phyloP scores from a whole-genome alignment of 2,797 vertebrate genomes.

The Alcedo atthis region DNA sequence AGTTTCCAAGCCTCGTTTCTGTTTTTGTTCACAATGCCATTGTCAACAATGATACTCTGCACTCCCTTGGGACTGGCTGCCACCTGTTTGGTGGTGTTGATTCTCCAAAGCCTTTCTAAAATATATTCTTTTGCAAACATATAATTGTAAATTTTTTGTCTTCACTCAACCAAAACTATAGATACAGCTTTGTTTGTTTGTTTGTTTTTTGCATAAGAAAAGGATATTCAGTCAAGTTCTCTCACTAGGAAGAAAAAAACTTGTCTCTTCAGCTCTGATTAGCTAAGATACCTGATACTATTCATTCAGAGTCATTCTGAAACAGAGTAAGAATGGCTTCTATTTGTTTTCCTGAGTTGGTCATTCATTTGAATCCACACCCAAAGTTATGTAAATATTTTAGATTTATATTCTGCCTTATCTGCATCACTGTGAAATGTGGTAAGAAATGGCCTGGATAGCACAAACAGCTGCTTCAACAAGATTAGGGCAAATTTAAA shows the following conservation, averaged over 20 bases:
- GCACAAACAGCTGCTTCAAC: not conserved
- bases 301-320: not conserved
- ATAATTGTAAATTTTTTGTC: not conserved
- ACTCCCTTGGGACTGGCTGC: not conserved
- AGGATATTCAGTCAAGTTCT: not conserved
- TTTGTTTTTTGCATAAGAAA: not conserved
- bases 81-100: not conserved
- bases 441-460: not conserved
- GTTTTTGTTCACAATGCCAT: not conserved
- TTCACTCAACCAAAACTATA: not conserved
- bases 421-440: not conserved
- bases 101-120: not conserved
- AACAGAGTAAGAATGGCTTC: not conserved
- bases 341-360: not conserved
- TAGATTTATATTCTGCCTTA: not conserved
- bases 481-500: not conserved
- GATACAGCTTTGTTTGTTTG: not conserved
- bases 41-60: not conserved
- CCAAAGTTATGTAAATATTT: not conserved
- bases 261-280: not conserved
- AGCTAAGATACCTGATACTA: not conserved
- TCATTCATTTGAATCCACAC: not conserved
- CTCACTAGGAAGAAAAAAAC: not conserved
- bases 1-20: not conserved
- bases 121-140: not conserved